A percentile compares a stretch with the other conserved stretches of the same genome.
These are phyloP conservation scores for Diplolepis rosae DNA, from an alignment of 2,888 invertebrate genomes.

Conservation along the genomic window DNA sequence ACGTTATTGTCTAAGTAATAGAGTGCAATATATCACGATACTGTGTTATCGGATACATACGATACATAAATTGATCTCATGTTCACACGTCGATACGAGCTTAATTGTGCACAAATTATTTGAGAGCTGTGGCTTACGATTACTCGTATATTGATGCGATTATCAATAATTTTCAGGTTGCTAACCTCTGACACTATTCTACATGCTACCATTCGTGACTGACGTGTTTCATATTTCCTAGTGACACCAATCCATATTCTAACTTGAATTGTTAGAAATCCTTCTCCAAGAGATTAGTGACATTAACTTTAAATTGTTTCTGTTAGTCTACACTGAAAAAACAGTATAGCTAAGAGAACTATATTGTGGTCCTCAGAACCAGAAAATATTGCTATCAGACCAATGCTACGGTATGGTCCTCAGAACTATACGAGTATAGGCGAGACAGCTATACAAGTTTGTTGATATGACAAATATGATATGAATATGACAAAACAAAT, in stretches of 20 bases:
- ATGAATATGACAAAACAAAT: too few species aligned
- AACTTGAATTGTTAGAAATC: neutral
- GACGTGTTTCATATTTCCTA: neutral
- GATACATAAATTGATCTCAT: too few species aligned
- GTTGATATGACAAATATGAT: too few species aligned
- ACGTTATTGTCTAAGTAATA: neutral
- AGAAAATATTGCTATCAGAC: too few species aligned
- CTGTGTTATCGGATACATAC: too few species aligned
- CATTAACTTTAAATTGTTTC: neutral
- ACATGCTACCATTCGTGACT: neutral
- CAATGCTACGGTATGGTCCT: too few species aligned
- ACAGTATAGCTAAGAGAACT: too few species aligned
- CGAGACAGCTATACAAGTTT: too few species aligned
- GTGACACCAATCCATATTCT: neutral
- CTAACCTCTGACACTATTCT: slow-evolving; percentile 29
- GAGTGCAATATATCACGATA: neutral
- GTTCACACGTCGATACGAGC: slow-evolving; percentile 28
- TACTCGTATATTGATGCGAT: slow-evolving; percentile 69
- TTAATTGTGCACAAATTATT: slow-evolving; percentile 69
- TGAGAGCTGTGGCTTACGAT: slow-evolving; percentile 62
- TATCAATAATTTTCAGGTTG: slow-evolving; percentile 68
- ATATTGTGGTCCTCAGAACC: too few species aligned
- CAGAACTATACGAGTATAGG: too few species aligned
- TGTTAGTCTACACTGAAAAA: too few species aligned
- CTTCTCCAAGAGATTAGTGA: neutral